Percentiles rank a stretch among this genome's conserved stretches.
Evolutionary conservation across 2,888 invertebrate species (phyloP).

Genomic region (Selenia dentaria): DNA sequence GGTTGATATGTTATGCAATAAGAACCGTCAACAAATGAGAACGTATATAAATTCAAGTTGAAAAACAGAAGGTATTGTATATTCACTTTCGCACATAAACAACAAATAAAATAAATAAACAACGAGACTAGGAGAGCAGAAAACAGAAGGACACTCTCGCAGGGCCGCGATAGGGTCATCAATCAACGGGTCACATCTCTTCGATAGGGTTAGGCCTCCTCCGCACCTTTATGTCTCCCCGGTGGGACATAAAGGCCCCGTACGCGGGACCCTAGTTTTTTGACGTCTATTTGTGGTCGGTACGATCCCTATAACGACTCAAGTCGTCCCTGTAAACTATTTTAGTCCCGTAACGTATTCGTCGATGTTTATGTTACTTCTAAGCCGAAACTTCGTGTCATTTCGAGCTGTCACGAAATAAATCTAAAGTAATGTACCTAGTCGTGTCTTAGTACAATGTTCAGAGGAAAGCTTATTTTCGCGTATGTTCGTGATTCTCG

Average conservation of each 20-base stretch:
- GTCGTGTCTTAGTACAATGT: conserved; percentile 26
- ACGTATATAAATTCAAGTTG: conserved; percentile 30
- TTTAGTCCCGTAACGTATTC: conserved; percentile 20
- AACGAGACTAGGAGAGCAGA: conserved; percentile 60
- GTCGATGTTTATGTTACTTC: conserved; percentile 17
- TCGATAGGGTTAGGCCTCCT: conserved; percentile 83
- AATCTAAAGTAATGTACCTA: conserved; percentile 26
- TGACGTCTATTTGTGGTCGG: conserved; percentile 83
- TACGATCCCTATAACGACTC: conserved; percentile 72
- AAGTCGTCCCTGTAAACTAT: conserved; percentile 53
- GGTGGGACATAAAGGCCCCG: conserved; percentile 76
- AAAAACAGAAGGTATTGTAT: conserved; percentile 29
- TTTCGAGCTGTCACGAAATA: conserved; percentile 12
- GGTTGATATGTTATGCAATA: not conserved
- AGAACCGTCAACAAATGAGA: conserved; percentile 14
- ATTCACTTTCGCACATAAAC: conserved; percentile 74
- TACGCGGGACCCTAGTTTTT: conserved; percentile 77
- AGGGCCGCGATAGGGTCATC: conserved; percentile 79
- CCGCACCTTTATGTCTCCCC: conserved; percentile 82
- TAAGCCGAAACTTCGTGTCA: conserved; percentile 10
- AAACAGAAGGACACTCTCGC: conserved; percentile 68
- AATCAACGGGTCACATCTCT: conserved; percentile 79
- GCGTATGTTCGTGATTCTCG: conserved; percentile 28
- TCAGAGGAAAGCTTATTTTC: conserved; percentile 33
- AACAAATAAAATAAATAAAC: conserved; percentile 77